Conservation (phyloP, 1,140 invertebrate species). For the Ectropis grisescens region DNA sequence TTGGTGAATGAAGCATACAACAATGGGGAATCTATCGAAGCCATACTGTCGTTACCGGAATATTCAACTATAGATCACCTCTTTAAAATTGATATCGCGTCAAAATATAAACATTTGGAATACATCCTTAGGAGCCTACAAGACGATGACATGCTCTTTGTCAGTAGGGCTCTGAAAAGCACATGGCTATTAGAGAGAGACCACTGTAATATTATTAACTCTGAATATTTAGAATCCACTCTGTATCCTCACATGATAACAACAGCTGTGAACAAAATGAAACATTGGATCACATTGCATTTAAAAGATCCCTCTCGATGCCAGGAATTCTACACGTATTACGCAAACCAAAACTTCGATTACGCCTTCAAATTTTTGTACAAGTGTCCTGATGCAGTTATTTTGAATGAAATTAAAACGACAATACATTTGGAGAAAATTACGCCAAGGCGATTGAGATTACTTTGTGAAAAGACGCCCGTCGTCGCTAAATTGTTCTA, state of each 20-base stretch:
- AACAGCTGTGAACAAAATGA: conserved; percentile 41
- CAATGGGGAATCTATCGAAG: conserved; percentile 9
- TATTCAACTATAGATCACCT: conserved; percentile 27
- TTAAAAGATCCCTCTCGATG: conserved; percentile 26
- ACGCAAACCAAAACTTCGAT: conserved; percentile 21
- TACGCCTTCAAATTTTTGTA: conserved; percentile 33
- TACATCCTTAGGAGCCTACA: conserved; percentile 34
- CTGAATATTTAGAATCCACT: conserved; percentile 24
- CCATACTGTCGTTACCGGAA: conserved; percentile 21
- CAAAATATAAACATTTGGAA: conserved; percentile 24
- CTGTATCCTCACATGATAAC: conserved; percentile 38
- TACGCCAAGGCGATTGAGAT: conserved; percentile 23
- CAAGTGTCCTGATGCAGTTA: conserved; percentile 24
- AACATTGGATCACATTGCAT: conserved; percentile 29
- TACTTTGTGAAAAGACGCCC: conserved; percentile 26
- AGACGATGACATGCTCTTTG: conserved; percentile 40
- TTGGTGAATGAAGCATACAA: conserved; percentile 18
- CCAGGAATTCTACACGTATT: conserved; percentile 34
- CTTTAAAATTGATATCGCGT: conserved; percentile 45
- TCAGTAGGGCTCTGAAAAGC: conserved; percentile 32
- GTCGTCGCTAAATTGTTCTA: conserved; percentile 23
- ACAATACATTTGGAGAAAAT: conserved; percentile 28
- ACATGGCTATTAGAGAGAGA: conserved; percentile 32
- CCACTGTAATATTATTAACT: conserved; percentile 28
- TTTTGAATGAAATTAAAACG: conserved; percentile 18